These are phyloP conservation scores for Lomographa bimaculata DNA, from an alignment of 2,888 invertebrate species.

Conservation along the genomic window DNA sequence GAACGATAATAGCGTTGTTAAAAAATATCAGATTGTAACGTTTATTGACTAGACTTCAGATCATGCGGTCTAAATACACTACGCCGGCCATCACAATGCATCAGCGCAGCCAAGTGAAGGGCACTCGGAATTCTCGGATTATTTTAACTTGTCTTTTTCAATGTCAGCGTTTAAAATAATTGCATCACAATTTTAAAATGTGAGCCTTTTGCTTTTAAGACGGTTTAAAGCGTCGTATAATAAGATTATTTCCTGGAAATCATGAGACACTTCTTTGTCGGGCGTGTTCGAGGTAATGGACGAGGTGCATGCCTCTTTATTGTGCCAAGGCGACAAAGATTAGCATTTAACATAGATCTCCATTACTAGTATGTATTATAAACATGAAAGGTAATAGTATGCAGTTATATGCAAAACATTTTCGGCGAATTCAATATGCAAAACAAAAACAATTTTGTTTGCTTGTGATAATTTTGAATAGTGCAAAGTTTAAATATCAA, in stretches of 20 bases:
- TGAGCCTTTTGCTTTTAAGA: conserved; percentile 78
- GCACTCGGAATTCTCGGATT: conserved; percentile 79
- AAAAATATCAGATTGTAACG: too few relatives aligned
- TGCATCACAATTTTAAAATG: conserved; percentile 83
- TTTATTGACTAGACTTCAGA: too few relatives aligned
- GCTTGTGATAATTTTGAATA: too few relatives aligned
- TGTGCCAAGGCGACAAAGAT: conserved; percentile 24
- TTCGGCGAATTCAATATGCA: conserved; percentile 15
- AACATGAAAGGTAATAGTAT: conserved; percentile 8
- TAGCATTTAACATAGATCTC: conserved; percentile 18
- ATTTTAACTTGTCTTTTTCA: conserved; percentile 83
- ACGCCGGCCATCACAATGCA: conserved; percentile 79
- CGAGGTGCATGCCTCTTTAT: conserved; percentile 19
- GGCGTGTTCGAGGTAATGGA: conserved; percentile 29
- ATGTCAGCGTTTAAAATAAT: conserved; percentile 84
- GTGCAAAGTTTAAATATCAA: too few relatives aligned
- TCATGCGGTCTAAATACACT: conserved; percentile 75
- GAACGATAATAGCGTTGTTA: too few relatives aligned
- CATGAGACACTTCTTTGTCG: conserved; percentile 56
- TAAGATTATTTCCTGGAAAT: conserved; percentile 79
- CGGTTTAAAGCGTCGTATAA: conserved; percentile 70
- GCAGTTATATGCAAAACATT: conserved; percentile 3
- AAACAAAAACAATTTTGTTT: too few relatives aligned
- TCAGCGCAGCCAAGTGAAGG: conserved; percentile 78
- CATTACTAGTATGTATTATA: conserved; percentile 13